These are phyloP conservation scores for Lithobates sylvaticus DNA, from an alignment of 2,797 vertebrate genomes.

Conservation along the genomic window DNA sequence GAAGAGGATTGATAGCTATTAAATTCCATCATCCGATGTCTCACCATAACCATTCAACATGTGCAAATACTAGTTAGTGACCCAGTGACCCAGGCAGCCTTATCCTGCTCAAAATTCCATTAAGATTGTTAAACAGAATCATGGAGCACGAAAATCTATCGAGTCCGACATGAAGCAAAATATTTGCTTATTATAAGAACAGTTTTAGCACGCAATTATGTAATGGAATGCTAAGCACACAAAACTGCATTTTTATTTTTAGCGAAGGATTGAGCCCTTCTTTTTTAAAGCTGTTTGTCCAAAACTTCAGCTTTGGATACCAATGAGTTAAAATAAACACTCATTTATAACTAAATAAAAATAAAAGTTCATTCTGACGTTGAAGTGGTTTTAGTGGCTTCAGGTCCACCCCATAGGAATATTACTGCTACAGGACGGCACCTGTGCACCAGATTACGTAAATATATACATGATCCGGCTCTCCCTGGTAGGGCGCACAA, in stretches of 20 bases:
- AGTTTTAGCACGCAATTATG: conserved; percentile 9
- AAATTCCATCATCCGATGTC: conserved; percentile 31
- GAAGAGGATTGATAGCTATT: conserved; percentile 40
- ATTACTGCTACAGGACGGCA: too few species aligned
- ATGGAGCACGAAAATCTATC: conserved; percentile 8
- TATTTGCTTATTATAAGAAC: conserved; percentile 29
- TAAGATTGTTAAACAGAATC: conserved; percentile 39
- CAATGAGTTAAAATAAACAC: not conserved
- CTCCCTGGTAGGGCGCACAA: too few species aligned
- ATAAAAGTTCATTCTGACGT: not conserved
- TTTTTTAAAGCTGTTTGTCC: not conserved
- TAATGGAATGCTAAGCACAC: conserved; percentile 6
- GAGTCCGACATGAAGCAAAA: conserved; percentile 14
- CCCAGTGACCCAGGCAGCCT: conserved; percentile 23
- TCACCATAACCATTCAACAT: conserved; percentile 36
- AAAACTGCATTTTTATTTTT: not conserved
- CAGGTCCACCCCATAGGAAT: too few species aligned
- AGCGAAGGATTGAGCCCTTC: not conserved
- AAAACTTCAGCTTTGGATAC: not conserved
- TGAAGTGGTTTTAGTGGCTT: not conserved
- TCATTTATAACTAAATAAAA: too few species aligned
- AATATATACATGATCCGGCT: too few species aligned
- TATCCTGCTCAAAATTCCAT: conserved; percentile 45
- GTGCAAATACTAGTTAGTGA: conserved; percentile 51
- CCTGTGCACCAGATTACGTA: too few species aligned